Evolutionary conservation across 2,797 vertebrate species (phyloP), one percentile per base, ranked within the genome.

Genomic region (Numenius phaeopus): DNA sequence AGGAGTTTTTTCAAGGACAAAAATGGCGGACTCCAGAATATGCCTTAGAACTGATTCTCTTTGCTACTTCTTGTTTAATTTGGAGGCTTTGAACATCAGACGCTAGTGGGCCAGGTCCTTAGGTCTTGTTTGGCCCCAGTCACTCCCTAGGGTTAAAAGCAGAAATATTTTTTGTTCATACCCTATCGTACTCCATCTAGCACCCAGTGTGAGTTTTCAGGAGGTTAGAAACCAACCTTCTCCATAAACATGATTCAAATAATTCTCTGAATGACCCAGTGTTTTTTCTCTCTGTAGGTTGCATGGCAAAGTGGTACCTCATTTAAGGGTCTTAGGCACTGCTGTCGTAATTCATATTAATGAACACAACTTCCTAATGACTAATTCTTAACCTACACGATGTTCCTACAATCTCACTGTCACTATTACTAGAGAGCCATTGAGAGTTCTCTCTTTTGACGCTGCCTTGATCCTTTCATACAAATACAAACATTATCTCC

Each of bases 1-100:
- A 69, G 11, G 11, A 64, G 14, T 21, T 73, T 32, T 46, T 50
- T 4, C 57, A 59, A 82, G 54, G 61, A 26, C 10, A 20, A 3
- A 19, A 57, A 52, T 5, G 17, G 20, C 47, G 46, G 26, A 22
- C 32, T 40, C 22, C 5, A 7, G 15, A 78, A 40, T 27, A 37
- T 0, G 1, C 22, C 19, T 79, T n/a, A 54, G 27, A 72, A 55
- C 2, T 4, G 3, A 66, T 44, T 66, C 4, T 3, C 7, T 42
- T 47, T 71, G 34, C 5, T 71, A 10, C 3, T 30, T 18, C 12
- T 44, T 47, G 3, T 27, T 70, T 54, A 15, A 32, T n/a, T 62
- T 73, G 19, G 15, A 77, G 30, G 27, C 10, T 82, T 62, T 46
- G 32, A 19, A 21, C 59, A 7, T 32, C 58, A 59, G 55, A 69